Percentiles rank a stretch among this genome's conserved stretches.
Evolutionary conservation across 2,797 vertebrate species (phyloP).

Genomic region (Mormyrops attenuatus): DNA sequence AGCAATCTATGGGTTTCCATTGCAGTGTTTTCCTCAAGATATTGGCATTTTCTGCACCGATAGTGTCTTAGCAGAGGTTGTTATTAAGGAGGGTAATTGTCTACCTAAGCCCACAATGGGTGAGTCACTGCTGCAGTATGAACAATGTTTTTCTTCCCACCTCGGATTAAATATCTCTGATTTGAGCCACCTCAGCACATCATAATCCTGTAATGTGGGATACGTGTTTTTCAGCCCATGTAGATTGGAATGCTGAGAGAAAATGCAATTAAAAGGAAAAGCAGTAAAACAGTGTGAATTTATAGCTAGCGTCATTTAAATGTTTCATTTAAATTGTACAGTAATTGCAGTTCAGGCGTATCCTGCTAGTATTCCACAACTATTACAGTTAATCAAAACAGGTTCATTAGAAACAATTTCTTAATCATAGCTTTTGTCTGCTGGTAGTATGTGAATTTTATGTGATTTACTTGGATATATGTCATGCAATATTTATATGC

Average conservation of each 20-base stretch:
- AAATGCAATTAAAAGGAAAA: conserved; percentile 9
- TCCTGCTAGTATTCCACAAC: background rate
- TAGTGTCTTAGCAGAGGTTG: conserved; percentile 10
- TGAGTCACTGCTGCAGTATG: background rate
- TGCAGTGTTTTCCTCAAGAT: background rate
- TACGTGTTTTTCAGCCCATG: background rate
- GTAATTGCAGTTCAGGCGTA: conserved; percentile 5
- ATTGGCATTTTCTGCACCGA: background rate
- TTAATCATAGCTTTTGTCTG: background rate
- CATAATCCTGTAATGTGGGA: background rate
- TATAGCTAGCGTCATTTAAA: background rate
- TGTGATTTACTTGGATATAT: background rate
- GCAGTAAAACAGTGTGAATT: background rate
- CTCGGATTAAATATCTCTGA: conserved; percentile 6
- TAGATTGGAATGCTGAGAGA: background rate
- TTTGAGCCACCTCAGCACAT: conserved; percentile 4
- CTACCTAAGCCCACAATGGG: conserved; percentile 1
- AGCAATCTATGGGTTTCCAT: background rate
- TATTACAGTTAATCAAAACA: background rate
- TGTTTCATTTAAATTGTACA: conserved; percentile 26
- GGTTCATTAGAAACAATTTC: background rate
- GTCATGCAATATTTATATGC: background rate
- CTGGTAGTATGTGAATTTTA: background rate
- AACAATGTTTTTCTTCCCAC: background rate
- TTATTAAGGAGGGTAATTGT: conserved; percentile 11